Evolutionary conservation across 2,113 vertebrate species (phyloP), one percentile per base, ranked within the genome.

Genomic region (Struthio camelus): DNA sequence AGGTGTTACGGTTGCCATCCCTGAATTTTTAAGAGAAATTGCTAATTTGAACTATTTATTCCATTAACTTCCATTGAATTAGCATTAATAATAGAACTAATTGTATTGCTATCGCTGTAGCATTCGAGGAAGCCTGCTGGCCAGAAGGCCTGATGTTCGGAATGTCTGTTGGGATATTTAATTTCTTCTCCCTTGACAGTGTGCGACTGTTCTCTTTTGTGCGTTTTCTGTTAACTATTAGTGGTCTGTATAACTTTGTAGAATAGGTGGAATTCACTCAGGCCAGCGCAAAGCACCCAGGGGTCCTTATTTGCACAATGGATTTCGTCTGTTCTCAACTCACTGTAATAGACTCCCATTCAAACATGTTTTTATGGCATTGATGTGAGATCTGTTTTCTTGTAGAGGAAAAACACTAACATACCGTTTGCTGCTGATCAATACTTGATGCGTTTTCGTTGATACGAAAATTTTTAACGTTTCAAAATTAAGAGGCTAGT

Each of bases 111-210:
- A 78, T 81, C 25, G 2, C 62, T 88, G 80, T 10, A 84, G 65
- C 84, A 56, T 92, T 72, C 66, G 72, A 78, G 83, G 92, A 83
- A 91, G 28, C 76, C 77, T 87, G 44, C 50, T 85, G 94, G 62
- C 66, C 84, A 91, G 84, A 95, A 84, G 72, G 91, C 72, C 10
- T 0, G 34, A 71, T 18, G 84, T 93, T 69, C 56, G 53, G 77
- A 95, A 84, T 92, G 88, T 95, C 89, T 94, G 85, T 24, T 95
- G 87, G 71, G 92, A 90, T 96, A 83, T 95, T 95, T 92, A 85
- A 78, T 96, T 95, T 93, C 87, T 4, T 62, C 72, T 96, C 71
- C 59, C 5, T 15, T 83, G 79, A 83, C 67, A 90, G 13, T 78
- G 85, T 82, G 53, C 9, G 0, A 32, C 87, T 96, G 90, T 96